These are phyloP conservation scores for Melanerpes aurifrons DNA, from an alignment of 2,113 vertebrate genomes.

Conservation along the genomic window DNA sequence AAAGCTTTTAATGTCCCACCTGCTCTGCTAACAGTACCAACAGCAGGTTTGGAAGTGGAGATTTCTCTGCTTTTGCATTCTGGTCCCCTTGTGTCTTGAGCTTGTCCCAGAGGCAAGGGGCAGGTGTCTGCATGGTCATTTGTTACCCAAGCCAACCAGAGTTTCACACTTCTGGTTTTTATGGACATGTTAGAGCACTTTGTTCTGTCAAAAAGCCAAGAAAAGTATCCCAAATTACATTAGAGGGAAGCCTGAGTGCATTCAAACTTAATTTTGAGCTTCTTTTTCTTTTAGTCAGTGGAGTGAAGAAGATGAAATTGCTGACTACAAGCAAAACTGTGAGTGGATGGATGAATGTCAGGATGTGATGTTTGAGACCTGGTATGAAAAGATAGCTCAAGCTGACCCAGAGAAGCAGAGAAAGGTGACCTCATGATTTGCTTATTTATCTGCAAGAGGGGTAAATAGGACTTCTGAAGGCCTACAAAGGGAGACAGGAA, in stretches of 20 bases:
- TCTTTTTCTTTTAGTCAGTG: conserved; percentile 84
- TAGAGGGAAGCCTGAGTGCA: background rate
- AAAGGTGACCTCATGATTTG: conserved; percentile 81
- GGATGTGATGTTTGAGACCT: conserved; percentile 95
- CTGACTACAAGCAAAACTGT: conserved; percentile 93
- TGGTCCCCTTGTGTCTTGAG: background rate
- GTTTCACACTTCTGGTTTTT: background rate
- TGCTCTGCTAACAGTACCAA: background rate
- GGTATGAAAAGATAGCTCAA: conserved; percentile 96
- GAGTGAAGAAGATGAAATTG: conserved; percentile 96
- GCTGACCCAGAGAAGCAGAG: conserved; percentile 89
- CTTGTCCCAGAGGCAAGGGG: background rate
- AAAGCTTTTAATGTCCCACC: background rate
- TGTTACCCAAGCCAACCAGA: background rate
- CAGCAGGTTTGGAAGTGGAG: background rate
- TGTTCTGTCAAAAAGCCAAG: background rate
- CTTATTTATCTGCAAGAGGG: background rate
- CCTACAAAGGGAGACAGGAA: background rate
- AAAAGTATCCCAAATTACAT: background rate
- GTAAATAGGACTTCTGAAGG: background rate
- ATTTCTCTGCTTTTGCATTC: background rate
- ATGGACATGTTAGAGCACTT: background rate
- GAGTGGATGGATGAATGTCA: conserved; percentile 98
- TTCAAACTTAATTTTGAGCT: background rate
- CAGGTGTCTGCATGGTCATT: background rate